A percentile compares a stretch with the other conserved stretches of the same genome.
Evolutionary conservation across 2,888 invertebrate genomes (phyloP).

Genomic region (Caenorhabditis afra): DNA sequence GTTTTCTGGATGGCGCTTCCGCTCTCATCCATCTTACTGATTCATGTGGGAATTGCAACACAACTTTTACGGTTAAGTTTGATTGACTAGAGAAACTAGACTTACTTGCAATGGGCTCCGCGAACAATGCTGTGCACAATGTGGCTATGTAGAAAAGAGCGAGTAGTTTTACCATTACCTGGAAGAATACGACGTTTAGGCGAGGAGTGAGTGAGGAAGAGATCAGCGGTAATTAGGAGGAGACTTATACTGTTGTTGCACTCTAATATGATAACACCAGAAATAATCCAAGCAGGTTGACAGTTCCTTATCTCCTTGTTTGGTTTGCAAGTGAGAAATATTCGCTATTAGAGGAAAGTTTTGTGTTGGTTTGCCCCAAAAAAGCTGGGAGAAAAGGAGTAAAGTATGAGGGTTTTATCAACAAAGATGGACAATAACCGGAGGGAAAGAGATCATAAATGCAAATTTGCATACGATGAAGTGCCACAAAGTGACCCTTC

Average conservation of each 20-base stretch:
- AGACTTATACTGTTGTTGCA: slow-evolving; percentile 22
- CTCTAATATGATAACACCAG: slow-evolving; percentile 19
- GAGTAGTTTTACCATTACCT: slow-evolving; percentile 44
- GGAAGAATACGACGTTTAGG: slow-evolving; percentile 1
- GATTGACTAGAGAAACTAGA: slow-evolving; percentile 16
- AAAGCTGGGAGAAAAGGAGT: neutral
- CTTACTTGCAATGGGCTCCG: slow-evolving; percentile 54
- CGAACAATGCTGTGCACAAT: neutral
- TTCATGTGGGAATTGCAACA: slow-evolving; percentile 58
- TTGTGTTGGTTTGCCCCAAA: slow-evolving; percentile 10
- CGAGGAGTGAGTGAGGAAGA: neutral
- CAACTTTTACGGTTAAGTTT: slow-evolving; percentile 38
- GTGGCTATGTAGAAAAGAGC: slow-evolving; percentile 8
- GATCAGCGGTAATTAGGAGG: neutral
- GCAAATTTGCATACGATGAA: slow-evolving; percentile 59
- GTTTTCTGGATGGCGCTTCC: slow-evolving; percentile 19
- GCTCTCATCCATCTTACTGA: slow-evolving; percentile 57
- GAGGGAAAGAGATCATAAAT: slow-evolving; percentile 54
- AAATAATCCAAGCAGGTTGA: slow-evolving; percentile 21
- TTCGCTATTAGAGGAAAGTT: no score
- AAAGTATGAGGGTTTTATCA: slow-evolving; percentile 26
- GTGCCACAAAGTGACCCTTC: slow-evolving; percentile 50
- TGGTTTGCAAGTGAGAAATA: neutral
- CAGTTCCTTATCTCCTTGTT: slow-evolving; percentile 13
- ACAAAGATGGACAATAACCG: slow-evolving; percentile 38